phyloP scores from a whole-genome alignment of 2,113 vertebrate species.

The Rhabdornis inornatus region DNA sequence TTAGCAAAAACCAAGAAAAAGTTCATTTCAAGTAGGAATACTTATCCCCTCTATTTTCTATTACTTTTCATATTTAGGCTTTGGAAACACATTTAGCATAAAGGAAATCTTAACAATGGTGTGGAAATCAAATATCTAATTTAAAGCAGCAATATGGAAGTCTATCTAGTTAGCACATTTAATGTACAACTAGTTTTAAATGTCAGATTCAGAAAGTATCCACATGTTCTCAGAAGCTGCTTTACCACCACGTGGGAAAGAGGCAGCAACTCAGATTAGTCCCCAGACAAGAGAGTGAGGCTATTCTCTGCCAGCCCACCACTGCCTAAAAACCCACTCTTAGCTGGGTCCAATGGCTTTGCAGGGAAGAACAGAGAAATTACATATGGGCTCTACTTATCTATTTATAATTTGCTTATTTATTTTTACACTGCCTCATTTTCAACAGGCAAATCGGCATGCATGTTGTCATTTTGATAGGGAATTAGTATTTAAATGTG shows the following conservation, averaged over 20 bases:
- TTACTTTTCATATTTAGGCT: background rate
- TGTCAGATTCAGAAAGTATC: background rate
- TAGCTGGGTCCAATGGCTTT: background rate
- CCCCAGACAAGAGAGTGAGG: background rate
- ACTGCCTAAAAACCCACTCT: background rate
- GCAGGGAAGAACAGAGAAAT: background rate
- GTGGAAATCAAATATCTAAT: background rate
- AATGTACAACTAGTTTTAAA: background rate
- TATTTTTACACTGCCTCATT: background rate
- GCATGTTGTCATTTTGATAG: background rate
- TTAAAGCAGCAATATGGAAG: background rate
- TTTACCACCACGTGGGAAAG: background rate
- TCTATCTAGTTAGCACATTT: background rate
- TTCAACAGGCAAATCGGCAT: background rate
- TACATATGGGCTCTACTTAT: background rate
- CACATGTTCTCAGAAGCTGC: background rate
- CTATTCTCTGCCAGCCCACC: background rate
- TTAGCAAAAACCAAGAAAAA: background rate
- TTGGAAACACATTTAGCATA: background rate
- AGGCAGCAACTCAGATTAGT: background rate
- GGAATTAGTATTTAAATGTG: slow-evolving; percentile 1
- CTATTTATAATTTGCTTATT: background rate
- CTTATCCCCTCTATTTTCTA: background rate
- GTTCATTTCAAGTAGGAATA: background rate
- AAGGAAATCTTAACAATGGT: background rate